These are phyloP conservation scores for Oryzias sinensis DNA, from an alignment of 2,797 vertebrate species.

Conservation along the genomic window DNA sequence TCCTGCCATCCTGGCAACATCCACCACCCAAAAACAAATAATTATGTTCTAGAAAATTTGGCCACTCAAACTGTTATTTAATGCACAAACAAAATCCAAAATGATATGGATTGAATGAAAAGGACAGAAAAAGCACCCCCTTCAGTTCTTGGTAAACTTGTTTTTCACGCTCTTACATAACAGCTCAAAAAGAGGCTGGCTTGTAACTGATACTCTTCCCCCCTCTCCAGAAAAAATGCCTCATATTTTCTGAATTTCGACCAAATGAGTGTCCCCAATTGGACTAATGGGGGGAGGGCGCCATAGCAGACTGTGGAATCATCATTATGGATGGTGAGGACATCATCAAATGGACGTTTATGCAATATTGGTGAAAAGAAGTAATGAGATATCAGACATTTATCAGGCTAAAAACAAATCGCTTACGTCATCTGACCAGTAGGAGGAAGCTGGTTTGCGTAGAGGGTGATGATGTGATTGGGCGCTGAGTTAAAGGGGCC, in stretches of 20 bases:
- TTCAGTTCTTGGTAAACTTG: constrained; percentile 36
- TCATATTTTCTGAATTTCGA: background rate
- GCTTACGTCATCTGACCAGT: constrained; percentile 61
- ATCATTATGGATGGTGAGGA: no score
- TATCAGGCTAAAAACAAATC: constrained; percentile 49
- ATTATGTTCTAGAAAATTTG: background rate
- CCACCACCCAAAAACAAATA: constrained; percentile 38
- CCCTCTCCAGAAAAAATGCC: constrained; percentile 13
- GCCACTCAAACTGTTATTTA: no score
- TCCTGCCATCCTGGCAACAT: constrained; percentile 59
- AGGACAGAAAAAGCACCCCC: constrained; percentile 30
- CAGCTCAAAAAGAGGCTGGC: constrained; percentile 33
- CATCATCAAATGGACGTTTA: no score
- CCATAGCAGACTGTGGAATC: no score
- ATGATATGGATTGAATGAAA: no score
- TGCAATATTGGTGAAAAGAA: no score
- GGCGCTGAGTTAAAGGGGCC: constrained; percentile 19
- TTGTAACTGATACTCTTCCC: constrained; percentile 41
- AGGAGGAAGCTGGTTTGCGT: constrained; percentile 31
- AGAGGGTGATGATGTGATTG: constrained; percentile 43
- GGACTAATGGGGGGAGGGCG: no score
- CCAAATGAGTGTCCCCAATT: no score
- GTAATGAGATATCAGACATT: constrained; percentile 25
- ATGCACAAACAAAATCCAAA: no score
- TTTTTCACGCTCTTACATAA: constrained; percentile 60